Percentiles rank a stretch among this genome's conserved stretches.
Evolutionary conservation across 2,113 vertebrate species (phyloP).

Genomic region (Zosterops japonicus): DNA sequence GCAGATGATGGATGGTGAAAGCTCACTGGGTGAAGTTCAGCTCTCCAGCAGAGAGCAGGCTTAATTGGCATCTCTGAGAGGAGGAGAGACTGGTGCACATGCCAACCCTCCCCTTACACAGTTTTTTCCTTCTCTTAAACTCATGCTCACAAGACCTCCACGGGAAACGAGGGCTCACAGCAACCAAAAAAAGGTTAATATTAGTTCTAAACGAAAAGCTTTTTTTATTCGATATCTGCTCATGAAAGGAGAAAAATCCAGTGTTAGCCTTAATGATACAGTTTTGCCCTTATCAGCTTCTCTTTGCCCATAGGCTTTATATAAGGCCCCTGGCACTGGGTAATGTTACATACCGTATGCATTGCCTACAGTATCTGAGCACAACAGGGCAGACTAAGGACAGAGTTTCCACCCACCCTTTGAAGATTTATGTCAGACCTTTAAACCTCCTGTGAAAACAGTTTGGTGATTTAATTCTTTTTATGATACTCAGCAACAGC

Average conservation of each 20-base stretch:
- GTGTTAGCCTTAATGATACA: neutral
- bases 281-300: neutral
- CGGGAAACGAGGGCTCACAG: neutral
- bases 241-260: neutral
- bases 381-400: constrained; percentile 6
- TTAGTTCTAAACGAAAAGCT: neutral
- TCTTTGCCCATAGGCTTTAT: neutral
- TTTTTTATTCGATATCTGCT: neutral
- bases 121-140: neutral
- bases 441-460: constrained; percentile 38
- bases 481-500: constrained; percentile 8
- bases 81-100: fast-evolving
- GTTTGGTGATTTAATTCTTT: constrained; percentile 48
- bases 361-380: neutral
- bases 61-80: neutral
- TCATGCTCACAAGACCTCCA: fast-evolving
- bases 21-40: neutral
- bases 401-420: neutral
- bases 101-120: neutral
- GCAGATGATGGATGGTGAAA: neutral
- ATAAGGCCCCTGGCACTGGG: neutral
- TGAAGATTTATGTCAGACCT: constrained; percentile 46
- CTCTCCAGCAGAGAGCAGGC: neutral
- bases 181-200: neutral
- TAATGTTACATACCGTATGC: neutral